phyloP scores from a whole-genome alignment of 1,140 invertebrate species.

The Gryon sp. region DNA sequence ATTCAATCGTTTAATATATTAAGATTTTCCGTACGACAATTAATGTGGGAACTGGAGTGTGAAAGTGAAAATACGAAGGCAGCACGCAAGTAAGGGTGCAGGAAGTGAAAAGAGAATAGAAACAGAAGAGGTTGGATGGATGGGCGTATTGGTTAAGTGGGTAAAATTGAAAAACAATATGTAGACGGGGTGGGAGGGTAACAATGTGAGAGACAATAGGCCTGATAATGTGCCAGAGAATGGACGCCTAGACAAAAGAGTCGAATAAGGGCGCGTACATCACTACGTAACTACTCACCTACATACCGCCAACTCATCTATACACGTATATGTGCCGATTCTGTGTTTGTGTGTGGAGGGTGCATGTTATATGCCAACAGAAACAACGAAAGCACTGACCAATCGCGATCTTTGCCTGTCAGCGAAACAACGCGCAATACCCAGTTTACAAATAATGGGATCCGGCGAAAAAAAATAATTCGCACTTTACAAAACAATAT shows the following conservation, averaged over 20 bases:
- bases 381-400: constrained; percentile 53
- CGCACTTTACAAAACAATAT: constrained; percentile 37
- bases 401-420: constrained; percentile 52
- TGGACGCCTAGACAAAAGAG: constrained; percentile 79
- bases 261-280: constrained; percentile 75
- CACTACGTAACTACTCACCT: constrained; percentile 68
- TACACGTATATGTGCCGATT: constrained; percentile 38
- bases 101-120: constrained; percentile 31
- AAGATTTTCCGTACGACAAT: not conserved
- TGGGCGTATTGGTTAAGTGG: constrained; percentile 79
- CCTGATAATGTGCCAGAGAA: constrained; percentile 80
- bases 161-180: constrained; percentile 80
- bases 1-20: constrained; percentile 10
- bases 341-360: constrained; percentile 27
- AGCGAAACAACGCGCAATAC: constrained; percentile 32
- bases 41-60: constrained; percentile 15
- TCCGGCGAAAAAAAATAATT: constrained; percentile 44
- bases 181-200: constrained; percentile 72
- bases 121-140: constrained; percentile 61
- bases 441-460: constrained; percentile 21
- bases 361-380: constrained; percentile 55
- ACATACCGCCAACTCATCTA: constrained; percentile 58
- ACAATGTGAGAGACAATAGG: constrained; percentile 80
- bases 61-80: constrained; percentile 35
- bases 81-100: constrained; percentile 25